Conservation (phyloP, 2,888 invertebrate species). For the Dryomyza anilis region DNA sequence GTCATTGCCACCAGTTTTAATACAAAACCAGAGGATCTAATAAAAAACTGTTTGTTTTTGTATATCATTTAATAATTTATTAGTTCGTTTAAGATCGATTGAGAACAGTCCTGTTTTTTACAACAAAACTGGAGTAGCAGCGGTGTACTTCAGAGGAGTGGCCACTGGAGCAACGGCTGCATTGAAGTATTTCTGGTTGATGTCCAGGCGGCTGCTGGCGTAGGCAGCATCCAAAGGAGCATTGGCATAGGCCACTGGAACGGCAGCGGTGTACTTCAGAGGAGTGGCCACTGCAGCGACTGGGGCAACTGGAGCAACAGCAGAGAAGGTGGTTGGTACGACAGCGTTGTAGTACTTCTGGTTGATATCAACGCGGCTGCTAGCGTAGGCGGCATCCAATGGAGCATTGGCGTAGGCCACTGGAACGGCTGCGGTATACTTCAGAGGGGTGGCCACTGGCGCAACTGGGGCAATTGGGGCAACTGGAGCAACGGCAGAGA, state of each 20-base stretch:
- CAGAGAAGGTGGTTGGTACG: constrained; percentile 20
- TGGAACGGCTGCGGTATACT: constrained; percentile 30
- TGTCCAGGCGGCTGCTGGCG: constrained; percentile 28
- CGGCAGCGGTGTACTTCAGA: constrained; percentile 21
- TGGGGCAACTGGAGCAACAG: constrained; percentile 27
- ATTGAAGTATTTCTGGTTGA: constrained; percentile 33
- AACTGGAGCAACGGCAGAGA: constrained; percentile 30
- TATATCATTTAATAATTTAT: too few relatives aligned
- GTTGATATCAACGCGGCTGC: constrained; percentile 28
- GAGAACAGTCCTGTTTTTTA: too few relatives aligned
- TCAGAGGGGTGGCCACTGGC: constrained; percentile 16
- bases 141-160: constrained; percentile 20
- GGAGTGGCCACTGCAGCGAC: constrained; percentile 15
- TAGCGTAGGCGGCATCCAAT: constrained; percentile 30
- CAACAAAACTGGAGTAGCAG: constrained; percentile 8
- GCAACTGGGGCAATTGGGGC: constrained; percentile 23
- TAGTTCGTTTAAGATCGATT: too few relatives aligned
- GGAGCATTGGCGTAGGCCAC: constrained; percentile 30
- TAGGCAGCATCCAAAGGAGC: constrained; percentile 30
- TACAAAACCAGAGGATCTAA: too few relatives aligned
- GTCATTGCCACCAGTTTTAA: too few relatives aligned
- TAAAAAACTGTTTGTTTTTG: too few relatives aligned
- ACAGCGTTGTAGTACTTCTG: constrained; percentile 32
- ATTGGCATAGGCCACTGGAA: constrained; percentile 29
- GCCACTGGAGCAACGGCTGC: constrained; percentile 24